phyloP scores from a whole-genome alignment of 2,113 vertebrate species.

The Phalacrocorax carbo region DNA sequence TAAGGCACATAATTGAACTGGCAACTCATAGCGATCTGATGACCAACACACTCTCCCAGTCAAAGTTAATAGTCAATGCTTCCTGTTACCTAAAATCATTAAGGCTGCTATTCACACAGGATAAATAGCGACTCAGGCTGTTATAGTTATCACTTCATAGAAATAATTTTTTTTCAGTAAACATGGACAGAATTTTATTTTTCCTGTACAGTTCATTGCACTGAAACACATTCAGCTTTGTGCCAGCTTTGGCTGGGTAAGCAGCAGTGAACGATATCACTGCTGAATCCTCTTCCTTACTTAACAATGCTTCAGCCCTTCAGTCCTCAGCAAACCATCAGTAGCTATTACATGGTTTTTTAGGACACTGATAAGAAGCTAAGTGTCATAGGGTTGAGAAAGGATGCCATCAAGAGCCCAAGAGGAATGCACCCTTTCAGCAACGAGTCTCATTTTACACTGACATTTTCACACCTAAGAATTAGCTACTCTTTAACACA shows the following conservation, averaged over 20 bases:
- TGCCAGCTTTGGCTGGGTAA: neutral
- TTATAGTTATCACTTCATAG: neutral
- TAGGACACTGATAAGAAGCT: neutral
- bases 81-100: neutral
- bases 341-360: neutral
- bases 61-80: neutral
- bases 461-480: neutral
- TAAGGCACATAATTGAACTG: neutral
- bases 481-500: neutral
- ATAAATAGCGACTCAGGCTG: neutral
- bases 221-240: neutral
- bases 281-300: neutral
- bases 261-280: neutral
- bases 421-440: neutral
- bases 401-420: neutral
- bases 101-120: neutral
- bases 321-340: neutral
- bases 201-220: neutral
- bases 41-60: neutral
- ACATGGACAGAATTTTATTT: neutral
- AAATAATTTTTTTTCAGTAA: neutral
- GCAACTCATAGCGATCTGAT: neutral
- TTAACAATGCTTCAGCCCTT: neutral
- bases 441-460: neutral
- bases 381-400: neutral